phyloP scores from a whole-genome alignment of 2,113 vertebrate species.

The Cynoglossus semilaevis region DNA sequence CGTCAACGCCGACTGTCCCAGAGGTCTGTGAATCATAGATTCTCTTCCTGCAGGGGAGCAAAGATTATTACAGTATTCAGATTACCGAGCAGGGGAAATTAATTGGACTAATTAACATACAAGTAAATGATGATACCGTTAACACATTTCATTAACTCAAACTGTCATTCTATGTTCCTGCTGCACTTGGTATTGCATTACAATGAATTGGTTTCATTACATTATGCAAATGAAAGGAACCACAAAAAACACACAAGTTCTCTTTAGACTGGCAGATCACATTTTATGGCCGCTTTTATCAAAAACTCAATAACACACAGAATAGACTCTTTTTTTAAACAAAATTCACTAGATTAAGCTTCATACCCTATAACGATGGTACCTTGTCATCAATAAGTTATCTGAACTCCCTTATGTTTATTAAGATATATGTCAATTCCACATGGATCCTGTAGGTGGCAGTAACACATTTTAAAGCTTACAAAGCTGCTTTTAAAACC shows the following conservation, averaged over 20 bases:
- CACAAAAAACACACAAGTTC: conserved; percentile 65
- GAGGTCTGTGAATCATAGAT: conserved; percentile 60
- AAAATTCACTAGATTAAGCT: conserved; percentile 63
- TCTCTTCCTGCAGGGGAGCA: conserved; percentile 77
- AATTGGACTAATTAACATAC: conserved; percentile 87
- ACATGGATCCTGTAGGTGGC: no score
- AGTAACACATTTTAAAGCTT: no score
- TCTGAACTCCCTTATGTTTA: no score
- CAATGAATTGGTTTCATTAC: conserved; percentile 83
- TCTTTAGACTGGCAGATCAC: conserved; percentile 45
- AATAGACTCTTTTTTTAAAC: conserved; percentile 59
- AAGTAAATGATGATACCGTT: conserved; percentile 86
- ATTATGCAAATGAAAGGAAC: conserved; percentile 82
- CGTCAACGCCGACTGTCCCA: conserved; percentile 52
- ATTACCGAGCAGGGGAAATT: conserved; percentile 81
- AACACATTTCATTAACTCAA: conserved; percentile 87
- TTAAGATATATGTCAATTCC: no score
- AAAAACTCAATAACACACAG: conserved; percentile 54
- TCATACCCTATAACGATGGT: conserved; percentile 7
- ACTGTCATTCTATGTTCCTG: conserved; percentile 82
- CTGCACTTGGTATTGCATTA: conserved; percentile 80
- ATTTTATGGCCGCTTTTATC: conserved; percentile 49
- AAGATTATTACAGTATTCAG: conserved; percentile 83
- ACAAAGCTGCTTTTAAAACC: no score
- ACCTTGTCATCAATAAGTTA: no score